A percentile compares a stretch with the other conserved stretches of the same genome.
These are phyloP conservation scores for Marisa cornuarietis DNA, from an alignment of 1,140 invertebrate genomes.

Conservation along the genomic window DNA sequence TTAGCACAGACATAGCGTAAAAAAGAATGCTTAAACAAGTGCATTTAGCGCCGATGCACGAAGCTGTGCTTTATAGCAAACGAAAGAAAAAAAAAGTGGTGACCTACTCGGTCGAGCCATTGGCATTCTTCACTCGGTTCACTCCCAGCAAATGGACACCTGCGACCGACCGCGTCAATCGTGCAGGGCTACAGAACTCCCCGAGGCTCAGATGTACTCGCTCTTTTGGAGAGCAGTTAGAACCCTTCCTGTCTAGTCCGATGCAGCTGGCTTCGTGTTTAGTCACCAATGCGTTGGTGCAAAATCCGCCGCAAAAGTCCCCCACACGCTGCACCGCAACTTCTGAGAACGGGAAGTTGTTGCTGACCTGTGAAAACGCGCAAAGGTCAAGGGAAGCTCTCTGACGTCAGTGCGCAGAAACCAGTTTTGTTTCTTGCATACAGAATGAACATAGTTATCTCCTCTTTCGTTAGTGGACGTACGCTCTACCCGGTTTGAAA, in stretches of 20 bases:
- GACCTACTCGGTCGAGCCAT: constrained; percentile 29
- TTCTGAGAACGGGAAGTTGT: constrained; percentile 25
- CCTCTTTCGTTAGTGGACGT: too few relatives aligned
- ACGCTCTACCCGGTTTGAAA: too few relatives aligned
- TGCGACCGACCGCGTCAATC: constrained; percentile 15
- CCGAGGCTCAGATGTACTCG: constrained; percentile 7
- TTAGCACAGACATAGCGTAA: too few relatives aligned
- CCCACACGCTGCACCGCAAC: constrained; percentile 4
- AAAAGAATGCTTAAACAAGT: too few relatives aligned
- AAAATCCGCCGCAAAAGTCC: constrained; percentile 1
- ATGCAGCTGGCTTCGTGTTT: neutral
- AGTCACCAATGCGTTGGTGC: constrained; percentile 16
- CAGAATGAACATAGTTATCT: too few relatives aligned
- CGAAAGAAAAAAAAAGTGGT: constrained; percentile 14
- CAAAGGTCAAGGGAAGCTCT: constrained; percentile 46
- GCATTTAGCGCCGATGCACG: too few relatives aligned
- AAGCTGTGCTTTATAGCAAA: neutral
- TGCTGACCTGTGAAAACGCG: constrained; percentile 30
- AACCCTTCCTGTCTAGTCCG: neutral
- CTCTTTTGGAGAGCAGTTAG: constrained; percentile 1
- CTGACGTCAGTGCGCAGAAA: constrained; percentile 43
- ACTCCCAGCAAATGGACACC: constrained; percentile 19
- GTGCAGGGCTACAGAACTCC: constrained; percentile 9
- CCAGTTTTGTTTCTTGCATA: too few relatives aligned
- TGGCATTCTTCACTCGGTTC: constrained; percentile 23